Conservation (phyloP, 2,113 vertebrate species). For the Zootoca vivipara region DNA sequence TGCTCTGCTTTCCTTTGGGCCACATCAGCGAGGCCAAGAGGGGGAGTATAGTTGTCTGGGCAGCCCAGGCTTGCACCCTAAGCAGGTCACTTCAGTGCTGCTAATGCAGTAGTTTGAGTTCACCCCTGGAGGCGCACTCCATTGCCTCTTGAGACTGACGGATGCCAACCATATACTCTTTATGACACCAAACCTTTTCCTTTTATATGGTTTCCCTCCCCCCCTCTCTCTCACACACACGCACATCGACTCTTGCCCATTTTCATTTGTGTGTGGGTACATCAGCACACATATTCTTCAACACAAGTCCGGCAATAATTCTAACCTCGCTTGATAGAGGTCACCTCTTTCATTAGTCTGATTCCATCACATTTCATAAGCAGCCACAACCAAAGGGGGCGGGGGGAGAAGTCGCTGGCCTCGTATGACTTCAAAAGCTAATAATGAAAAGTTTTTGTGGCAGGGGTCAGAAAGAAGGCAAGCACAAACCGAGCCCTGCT, state of each 20-base stretch:
- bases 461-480: neutral
- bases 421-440: slow-evolving; percentile 5
- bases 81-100: no score
- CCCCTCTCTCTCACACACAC: no score
- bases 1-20: no score
- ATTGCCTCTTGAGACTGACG: no score
- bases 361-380: slow-evolving; percentile 30
- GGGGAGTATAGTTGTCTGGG: no score
- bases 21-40: no score
- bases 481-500: neutral
- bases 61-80: no score
- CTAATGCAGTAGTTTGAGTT: no score
- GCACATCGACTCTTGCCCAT: neutral
- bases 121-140: no score
- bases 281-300: slow-evolving; percentile 32
- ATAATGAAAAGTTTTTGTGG: neutral
- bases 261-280: slow-evolving; percentile 17
- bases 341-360: slow-evolving; percentile 50
- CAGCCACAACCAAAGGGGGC: neutral
- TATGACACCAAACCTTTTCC: neutral
- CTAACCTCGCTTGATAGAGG: slow-evolving; percentile 33
- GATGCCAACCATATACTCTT: neutral
- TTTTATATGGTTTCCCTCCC: rapidly evolving
- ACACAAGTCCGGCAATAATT: neutral
- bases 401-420: neutral